Percentiles rank a stretch among this genome's conserved stretches.
Evolutionary conservation across 2,888 invertebrate species (phyloP).

Genomic region (Chloromyia formosa): DNA sequence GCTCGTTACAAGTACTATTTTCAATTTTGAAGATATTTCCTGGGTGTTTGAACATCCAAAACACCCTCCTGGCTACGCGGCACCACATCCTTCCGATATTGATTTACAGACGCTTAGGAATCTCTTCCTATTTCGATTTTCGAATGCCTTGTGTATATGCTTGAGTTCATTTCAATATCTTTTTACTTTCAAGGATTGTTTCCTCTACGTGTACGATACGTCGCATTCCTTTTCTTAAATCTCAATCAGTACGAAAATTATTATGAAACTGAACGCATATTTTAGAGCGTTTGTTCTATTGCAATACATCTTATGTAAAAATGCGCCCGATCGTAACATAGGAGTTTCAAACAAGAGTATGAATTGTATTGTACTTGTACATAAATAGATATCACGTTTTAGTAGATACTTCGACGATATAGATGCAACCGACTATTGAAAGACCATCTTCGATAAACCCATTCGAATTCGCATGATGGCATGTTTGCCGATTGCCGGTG

Average conservation of each 20-base stretch:
- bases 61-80: too few species aligned
- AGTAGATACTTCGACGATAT: background rate
- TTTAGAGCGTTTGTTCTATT: background rate
- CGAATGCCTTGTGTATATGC: too few species aligned
- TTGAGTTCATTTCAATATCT: too few species aligned
- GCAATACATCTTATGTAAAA: background rate
- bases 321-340: background rate
- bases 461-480: slow-evolving; percentile 34
- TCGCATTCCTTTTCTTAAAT: slow-evolving; percentile 15
- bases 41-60: too few species aligned
- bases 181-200: too few species aligned
- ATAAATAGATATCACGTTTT: slow-evolving; percentile 9
- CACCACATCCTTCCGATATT: too few species aligned
- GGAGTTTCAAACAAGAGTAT: background rate
- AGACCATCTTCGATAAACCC: slow-evolving; percentile 29
- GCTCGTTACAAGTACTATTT: too few species aligned
- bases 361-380: too few species aligned
- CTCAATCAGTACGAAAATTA: slow-evolving; percentile 23
- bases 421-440: slow-evolving; percentile 26
- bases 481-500: slow-evolving; percentile 24
- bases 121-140: too few species aligned
- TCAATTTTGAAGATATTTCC: too few species aligned
- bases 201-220: too few species aligned
- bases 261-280: slow-evolving; percentile 10
- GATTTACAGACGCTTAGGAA: too few species aligned